These are phyloP conservation scores for Zaprionus tsacasi DNA, from an alignment of 1,140 invertebrate species.

Conservation along the genomic window DNA sequence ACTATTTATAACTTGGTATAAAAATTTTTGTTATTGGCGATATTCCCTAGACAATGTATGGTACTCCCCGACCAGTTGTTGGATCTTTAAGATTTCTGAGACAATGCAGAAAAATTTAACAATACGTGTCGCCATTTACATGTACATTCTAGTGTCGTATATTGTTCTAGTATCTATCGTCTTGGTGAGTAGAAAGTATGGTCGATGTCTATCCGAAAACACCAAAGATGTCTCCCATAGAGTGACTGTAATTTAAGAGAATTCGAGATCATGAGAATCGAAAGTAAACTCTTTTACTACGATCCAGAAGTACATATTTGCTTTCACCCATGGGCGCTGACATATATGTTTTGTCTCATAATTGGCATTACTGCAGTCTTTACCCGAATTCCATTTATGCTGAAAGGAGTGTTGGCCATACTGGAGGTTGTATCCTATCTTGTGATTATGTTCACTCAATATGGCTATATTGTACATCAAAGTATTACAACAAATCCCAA, in stretches of 20 bases:
- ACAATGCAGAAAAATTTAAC: slow-evolving; percentile 37
- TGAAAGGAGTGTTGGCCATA: slow-evolving; percentile 90
- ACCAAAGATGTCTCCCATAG: slow-evolving; percentile 12
- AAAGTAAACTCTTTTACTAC: slow-evolving; percentile 53
- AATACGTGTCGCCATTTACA: slow-evolving; percentile 44
- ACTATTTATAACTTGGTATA: slow-evolving; percentile 80
- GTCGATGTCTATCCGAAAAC: not conserved
- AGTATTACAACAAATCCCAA: slow-evolving; percentile 88
- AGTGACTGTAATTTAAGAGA: slow-evolving; percentile 20
- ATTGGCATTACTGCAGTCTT: slow-evolving; percentile 92
- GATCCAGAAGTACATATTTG: slow-evolving; percentile 67
- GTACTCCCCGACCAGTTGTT: slow-evolving; percentile 85
- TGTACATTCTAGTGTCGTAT: slow-evolving; percentile 85
- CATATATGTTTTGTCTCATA: slow-evolving; percentile 90
- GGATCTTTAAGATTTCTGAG: slow-evolving; percentile 76
- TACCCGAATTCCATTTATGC: slow-evolving; percentile 91
- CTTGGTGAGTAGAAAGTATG: slow-evolving; percentile 82
- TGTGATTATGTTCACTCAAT: slow-evolving; percentile 87
- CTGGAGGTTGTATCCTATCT: slow-evolving; percentile 88
- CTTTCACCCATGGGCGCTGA: slow-evolving; percentile 90
- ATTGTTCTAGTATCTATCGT: slow-evolving; percentile 87
- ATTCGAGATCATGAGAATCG: slow-evolving; percentile 36
- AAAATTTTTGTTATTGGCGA: slow-evolving; percentile 82
- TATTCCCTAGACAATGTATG: slow-evolving; percentile 84
- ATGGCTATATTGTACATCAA: slow-evolving; percentile 85